Percentiles rank a stretch among this genome's conserved stretches.
These are phyloP conservation scores for Apostichopus parvimensis DNA, from an alignment of 35 echinoderm and acorn worm genomes.

Conservation along the genomic window DNA sequence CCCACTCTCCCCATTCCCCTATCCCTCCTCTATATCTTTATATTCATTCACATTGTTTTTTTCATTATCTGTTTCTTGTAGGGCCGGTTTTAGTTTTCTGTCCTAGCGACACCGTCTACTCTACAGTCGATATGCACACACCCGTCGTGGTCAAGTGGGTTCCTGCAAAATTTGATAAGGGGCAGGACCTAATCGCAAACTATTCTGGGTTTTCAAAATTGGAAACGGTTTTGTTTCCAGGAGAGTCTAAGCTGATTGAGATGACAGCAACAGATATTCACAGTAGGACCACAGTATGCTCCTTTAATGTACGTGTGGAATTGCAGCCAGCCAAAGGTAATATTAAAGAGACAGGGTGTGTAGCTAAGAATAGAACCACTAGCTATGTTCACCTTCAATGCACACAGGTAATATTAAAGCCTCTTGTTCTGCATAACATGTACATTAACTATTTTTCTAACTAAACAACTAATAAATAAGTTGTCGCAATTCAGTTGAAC, in stretches of 20 bases:
- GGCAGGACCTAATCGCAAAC: not conserved
- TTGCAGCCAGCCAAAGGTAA: not conserved
- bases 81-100: not conserved
- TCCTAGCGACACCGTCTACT: not conserved
- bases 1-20: no score
- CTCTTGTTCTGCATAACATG: no score
- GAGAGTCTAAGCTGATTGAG: not conserved
- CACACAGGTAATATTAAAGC: no score
- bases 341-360: no score
- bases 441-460: no score
- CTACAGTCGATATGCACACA: not conserved
- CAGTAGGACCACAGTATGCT: not conserved
- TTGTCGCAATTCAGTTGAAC: no score
- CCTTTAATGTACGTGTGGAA: not conserved
- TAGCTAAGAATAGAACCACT: no score
- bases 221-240: not conserved
- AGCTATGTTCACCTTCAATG: no score
- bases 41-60: not conserved
- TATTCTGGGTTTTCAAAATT: not conserved
- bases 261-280: not conserved
- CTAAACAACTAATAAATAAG: no score
- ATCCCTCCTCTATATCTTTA: no score
- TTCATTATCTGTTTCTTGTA: not conserved
- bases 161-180: not conserved
- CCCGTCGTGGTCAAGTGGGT: not conserved